These are phyloP conservation scores for Agriopis marginaria DNA, from an alignment of 2,888 invertebrate genomes.

Conservation along the genomic window DNA sequence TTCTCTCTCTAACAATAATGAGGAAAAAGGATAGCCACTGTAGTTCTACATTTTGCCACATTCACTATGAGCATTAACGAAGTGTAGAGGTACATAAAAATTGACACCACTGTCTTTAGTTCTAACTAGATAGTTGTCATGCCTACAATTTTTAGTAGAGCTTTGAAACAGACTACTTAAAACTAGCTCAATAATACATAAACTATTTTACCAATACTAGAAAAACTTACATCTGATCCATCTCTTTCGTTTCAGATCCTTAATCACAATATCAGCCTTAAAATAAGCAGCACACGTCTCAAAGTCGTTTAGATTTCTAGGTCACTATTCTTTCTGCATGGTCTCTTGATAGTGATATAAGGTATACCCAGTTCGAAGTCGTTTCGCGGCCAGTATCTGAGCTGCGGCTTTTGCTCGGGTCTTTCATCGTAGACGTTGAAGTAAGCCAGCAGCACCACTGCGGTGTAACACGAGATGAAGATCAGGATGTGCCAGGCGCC, in stretches of 20 bases:
- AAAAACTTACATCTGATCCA: constrained; percentile 30
- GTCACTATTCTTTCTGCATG: constrained; percentile 77
- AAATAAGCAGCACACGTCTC: constrained; percentile 24
- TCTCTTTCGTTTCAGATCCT: constrained; percentile 22
- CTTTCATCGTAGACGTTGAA: constrained; percentile 91
- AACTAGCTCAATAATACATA: constrained; percentile 5
- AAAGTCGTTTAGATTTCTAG: constrained; percentile 73
- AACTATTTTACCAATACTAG: constrained; percentile 24
- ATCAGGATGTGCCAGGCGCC: constrained; percentile 94
- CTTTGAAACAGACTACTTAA: constrained; percentile 16
- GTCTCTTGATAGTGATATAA: constrained; percentile 89
- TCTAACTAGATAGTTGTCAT: constrained; percentile 15
- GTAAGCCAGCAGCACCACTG: constrained; percentile 92
- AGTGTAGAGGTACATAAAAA: background rate
- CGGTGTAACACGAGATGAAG: constrained; percentile 92
- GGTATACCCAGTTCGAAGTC: constrained; percentile 92
- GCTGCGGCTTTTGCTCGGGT: constrained; percentile 89
- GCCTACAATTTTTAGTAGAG: constrained; percentile 7
- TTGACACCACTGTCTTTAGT: background rate
- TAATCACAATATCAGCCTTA: constrained; percentile 45
- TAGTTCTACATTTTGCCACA: too few species aligned
- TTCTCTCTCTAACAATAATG: too few species aligned
- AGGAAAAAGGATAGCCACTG: too few species aligned
- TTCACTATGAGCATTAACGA: background rate
- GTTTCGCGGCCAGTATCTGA: constrained; percentile 92